These are phyloP conservation scores for Acanthosoma haemorrhoidale DNA, from an alignment of 2,888 invertebrate species.

Conservation along the genomic window DNA sequence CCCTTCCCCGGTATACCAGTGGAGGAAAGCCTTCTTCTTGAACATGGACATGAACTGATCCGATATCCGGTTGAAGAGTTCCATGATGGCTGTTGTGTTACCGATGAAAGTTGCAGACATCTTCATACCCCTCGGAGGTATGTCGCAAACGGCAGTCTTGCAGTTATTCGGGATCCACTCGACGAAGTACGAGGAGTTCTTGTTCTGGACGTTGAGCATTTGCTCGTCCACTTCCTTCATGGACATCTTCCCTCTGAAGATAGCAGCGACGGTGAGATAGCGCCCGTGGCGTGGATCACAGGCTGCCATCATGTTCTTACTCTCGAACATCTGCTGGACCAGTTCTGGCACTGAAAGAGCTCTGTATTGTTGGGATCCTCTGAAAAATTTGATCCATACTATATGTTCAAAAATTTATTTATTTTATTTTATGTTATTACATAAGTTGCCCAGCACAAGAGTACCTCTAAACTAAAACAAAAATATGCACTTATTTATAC, in stretches of 20 bases:
- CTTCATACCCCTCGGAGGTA: slow-evolving; percentile 33
- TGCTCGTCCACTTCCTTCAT: slow-evolving; percentile 51
- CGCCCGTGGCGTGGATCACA: slow-evolving; percentile 55
- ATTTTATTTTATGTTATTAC: too few relatives aligned
- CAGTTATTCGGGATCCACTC: slow-evolving; percentile 37
- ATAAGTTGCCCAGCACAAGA: too few relatives aligned
- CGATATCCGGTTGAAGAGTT: not conserved
- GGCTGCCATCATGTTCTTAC: slow-evolving; percentile 57
- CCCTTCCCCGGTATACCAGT: slow-evolving; percentile 10
- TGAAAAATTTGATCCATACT: too few relatives aligned
- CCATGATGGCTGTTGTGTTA: slow-evolving; percentile 3
- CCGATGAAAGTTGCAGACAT: slow-evolving; percentile 36
- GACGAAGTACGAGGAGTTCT: slow-evolving; percentile 32
- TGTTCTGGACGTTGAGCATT: slow-evolving; percentile 46
- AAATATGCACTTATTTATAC: too few relatives aligned
- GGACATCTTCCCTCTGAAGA: slow-evolving; percentile 49
- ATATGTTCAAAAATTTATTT: too few relatives aligned
- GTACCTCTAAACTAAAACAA: too few relatives aligned
- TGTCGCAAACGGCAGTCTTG: slow-evolving; percentile 36
- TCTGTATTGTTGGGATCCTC: slow-evolving; percentile 52
- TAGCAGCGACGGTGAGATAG: slow-evolving; percentile 56
- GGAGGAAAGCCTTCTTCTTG: slow-evolving; percentile 14
- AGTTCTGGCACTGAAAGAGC: slow-evolving; percentile 53
- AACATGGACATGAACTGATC: slow-evolving; percentile 11
- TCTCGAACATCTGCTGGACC: slow-evolving; percentile 51